Conservation (phyloP, 2,888 invertebrate genomes). For the Drosophila stalkeri region DNA sequence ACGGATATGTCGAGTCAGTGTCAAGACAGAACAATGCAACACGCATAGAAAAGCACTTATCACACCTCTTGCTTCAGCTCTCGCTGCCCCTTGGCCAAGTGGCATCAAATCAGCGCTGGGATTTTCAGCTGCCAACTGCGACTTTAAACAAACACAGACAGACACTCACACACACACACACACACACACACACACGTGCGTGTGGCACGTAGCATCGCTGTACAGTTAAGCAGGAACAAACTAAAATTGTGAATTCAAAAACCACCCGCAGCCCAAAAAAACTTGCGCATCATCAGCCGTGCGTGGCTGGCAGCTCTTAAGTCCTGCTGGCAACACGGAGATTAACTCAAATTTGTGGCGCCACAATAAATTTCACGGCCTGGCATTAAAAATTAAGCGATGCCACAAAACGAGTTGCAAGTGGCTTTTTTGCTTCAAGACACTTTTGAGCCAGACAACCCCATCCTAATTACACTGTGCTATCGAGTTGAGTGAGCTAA, state of each 20-base stretch:
- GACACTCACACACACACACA: background rate
- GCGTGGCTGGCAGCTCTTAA: constrained; percentile 44
- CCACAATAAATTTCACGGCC: constrained; percentile 78
- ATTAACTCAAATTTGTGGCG: constrained; percentile 80
- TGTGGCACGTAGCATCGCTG: constrained; percentile 34
- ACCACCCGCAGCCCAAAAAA: constrained; percentile 40
- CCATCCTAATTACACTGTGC: constrained; percentile 60
- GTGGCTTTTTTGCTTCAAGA: constrained; percentile 43
- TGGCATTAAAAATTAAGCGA: constrained; percentile 82
- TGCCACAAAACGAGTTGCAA: constrained; percentile 61
- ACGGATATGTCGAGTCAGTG: constrained; percentile 46
- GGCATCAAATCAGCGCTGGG: constrained; percentile 53
- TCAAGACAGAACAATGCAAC: constrained; percentile 32
- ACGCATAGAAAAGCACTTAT: constrained; percentile 69
- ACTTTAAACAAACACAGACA: constrained; percentile 34
- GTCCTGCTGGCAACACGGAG: constrained; percentile 62
- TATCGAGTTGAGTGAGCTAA: background rate
- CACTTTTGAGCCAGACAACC: constrained; percentile 26
- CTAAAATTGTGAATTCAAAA: constrained; percentile 17
- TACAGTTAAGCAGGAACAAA: constrained; percentile 39
- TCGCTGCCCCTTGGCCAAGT: constrained; percentile 18
- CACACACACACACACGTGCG: background rate
- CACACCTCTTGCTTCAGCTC: constrained; percentile 52
- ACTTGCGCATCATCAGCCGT: constrained; percentile 48
- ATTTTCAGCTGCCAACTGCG: constrained; percentile 37